Conservation (phyloP, 2,113 vertebrate genomes). For the Coptodon bakossiorum region DNA sequence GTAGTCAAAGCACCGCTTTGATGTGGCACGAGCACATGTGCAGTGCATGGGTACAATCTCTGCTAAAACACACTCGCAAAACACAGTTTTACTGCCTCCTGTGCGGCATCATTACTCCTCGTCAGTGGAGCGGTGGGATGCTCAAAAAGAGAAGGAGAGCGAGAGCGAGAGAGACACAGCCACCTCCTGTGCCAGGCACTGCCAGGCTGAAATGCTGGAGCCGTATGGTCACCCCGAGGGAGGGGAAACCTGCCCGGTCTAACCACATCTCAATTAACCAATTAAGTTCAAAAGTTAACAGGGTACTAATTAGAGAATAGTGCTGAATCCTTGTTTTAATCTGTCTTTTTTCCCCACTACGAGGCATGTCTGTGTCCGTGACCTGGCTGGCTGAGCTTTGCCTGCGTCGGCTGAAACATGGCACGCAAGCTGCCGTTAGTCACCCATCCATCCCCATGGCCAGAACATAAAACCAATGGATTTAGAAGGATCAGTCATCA, state of each 20-base stretch:
- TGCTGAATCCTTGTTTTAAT: conserved; percentile 52
- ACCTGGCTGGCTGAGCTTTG: conserved; percentile 33
- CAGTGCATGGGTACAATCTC: conserved; percentile 50
- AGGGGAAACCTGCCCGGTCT: conserved; percentile 56
- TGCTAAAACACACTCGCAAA: conserved; percentile 58
- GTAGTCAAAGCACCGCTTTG: conserved; percentile 57
- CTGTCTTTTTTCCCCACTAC: conserved; percentile 1
- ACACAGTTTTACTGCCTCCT: conserved; percentile 63
- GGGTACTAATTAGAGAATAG: conserved; percentile 54
- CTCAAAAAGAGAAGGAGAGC: conserved; percentile 14
- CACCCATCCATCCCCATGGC: conserved; percentile 49
- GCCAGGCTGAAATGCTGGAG: conserved; percentile 53
- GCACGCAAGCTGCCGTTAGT: conserved; percentile 53
- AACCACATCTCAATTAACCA: conserved; percentile 66
- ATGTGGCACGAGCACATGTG: conserved; percentile 69
- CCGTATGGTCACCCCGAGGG: conserved; percentile 57
- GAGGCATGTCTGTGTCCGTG: conserved; percentile 34
- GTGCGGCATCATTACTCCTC: conserved; percentile 49
- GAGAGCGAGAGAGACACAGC: conserved; percentile 8
- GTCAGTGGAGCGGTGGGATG: conserved; percentile 41
- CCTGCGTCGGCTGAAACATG: conserved; percentile 45
- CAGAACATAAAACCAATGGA: conserved; percentile 54
- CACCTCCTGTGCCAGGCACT: conserved; percentile 52
- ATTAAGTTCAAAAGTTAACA: conserved; percentile 66
- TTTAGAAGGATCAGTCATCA: conserved; percentile 65